Base-by-base conservation (phyloP, 2,888 invertebrate genomes). In the Polymixis lichenea region DNA sequence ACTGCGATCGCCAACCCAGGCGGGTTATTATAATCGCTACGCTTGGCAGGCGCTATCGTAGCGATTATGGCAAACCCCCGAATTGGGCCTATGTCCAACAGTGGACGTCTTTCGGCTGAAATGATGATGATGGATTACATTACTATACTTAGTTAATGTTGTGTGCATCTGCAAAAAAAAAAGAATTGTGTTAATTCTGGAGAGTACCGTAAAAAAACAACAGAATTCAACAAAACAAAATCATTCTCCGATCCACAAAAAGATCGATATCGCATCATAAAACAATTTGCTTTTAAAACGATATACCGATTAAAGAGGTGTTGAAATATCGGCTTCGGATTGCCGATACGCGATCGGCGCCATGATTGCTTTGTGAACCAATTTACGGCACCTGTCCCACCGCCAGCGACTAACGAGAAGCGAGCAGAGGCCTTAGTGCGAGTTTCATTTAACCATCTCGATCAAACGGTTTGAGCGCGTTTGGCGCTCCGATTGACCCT, bases 291-390 rank as follows among this genome's bases (percentile, higher is more conserved):
- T 77, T 71, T 80, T 81, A 66, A 81, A 86, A 81, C 72, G 76
- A 60, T 68, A 64, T 65, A 68, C 55, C 61, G 70, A 84, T 80
- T 88, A 82, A 74, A 83, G 61, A 87, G 78, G 83, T 86, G 86
- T 84, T 79, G 85, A 88, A 83, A 85, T 88, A 89, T 88, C 82
- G 78, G 81, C 43, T 66, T 75, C 56, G 75, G 67, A 71, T 82
- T 64, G 64, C 43, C 77, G 77, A 79, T 86, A 76, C 62, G 62
- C 64, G 77, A 70, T 74, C 32, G 62, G n/a, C 61, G 58, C 55
- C 61, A 68, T 86, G 86, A 87, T 87, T 80, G 82, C 77, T 84
- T 80, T 80, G 58, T 49, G 70, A 82, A 28, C 55, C 67, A 67
- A 67, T 67, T 67, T n/a, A 38, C 7, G n/a, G 32, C n/a, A n/a